These are phyloP conservation scores for Pseudochirops cupreus DNA, from an alignment of 2,797 vertebrate genomes.

Conservation along the genomic window DNA sequence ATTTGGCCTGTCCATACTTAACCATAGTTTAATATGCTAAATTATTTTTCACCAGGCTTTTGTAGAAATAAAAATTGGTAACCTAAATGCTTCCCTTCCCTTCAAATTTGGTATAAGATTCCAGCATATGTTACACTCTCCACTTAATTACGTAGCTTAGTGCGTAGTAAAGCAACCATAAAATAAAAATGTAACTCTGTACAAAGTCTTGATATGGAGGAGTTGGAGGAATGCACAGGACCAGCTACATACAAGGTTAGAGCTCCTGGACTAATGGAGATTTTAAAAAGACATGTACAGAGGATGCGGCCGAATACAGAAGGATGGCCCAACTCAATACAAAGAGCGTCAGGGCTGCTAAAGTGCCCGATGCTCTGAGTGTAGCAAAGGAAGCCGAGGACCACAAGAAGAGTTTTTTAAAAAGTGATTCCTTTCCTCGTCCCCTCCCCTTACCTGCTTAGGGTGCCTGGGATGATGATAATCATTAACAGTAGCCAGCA, in stretches of 20 bases:
- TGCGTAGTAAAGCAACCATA: background rate
- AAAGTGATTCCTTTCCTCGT: background rate
- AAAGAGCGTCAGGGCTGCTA: background rate
- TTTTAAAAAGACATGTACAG: background rate
- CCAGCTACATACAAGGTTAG: background rate
- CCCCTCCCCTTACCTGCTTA: background rate
- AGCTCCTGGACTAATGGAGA: background rate
- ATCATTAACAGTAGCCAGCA: background rate
- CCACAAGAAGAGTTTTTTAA: background rate
- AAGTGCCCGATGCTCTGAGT: background rate
- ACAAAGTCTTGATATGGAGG: background rate
- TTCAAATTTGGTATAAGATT: background rate
- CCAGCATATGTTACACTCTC: background rate
- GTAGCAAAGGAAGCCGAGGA: background rate
- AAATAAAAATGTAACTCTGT: background rate
- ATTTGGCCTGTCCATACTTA: background rate
- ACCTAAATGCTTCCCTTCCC: background rate
- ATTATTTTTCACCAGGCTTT: background rate
- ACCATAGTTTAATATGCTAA: background rate
- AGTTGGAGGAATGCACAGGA: background rate
- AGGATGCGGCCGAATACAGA: background rate
- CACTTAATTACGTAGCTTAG: background rate
- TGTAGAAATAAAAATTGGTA: background rate
- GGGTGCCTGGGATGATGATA: background rate
- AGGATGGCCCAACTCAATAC: background rate